These are phyloP conservation scores for Ciona savignyi DNA, from an alignment of 23 tunicate genomes.

Conservation along the genomic window DNA sequence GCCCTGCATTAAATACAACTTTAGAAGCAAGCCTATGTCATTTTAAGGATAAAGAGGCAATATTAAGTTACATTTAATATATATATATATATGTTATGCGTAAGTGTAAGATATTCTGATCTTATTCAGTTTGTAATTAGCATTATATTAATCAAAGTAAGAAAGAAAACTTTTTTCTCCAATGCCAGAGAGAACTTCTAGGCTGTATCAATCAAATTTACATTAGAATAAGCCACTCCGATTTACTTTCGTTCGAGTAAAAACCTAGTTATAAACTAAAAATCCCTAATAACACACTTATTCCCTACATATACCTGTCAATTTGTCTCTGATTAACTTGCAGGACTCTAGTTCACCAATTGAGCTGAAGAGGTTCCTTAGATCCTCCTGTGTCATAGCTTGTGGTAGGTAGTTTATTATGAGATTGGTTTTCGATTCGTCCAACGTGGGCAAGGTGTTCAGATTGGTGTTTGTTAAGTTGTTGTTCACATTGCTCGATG, in stretches of 20 bases:
- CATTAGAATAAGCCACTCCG: too few species aligned
- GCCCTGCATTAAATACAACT: constrained; percentile 22
- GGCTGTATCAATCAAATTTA: too few species aligned
- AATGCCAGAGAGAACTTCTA: background rate
- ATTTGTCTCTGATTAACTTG: constrained; percentile 81
- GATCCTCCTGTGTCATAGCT: constrained; percentile 90
- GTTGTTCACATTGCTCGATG: background rate
- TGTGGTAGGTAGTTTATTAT: constrained; percentile 94
- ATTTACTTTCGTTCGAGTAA: too few species aligned
- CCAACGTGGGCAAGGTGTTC: constrained; percentile 38
- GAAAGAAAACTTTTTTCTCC: too few species aligned
- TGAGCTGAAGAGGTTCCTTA: constrained; percentile 74
- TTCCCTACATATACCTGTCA: constrained; percentile 37
- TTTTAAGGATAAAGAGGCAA: too few species aligned
- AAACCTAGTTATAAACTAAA: too few species aligned
- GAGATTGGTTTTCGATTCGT: constrained; percentile 93
- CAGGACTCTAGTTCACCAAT: constrained; percentile 98
- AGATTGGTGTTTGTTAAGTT: constrained; percentile 31
- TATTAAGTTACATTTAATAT: too few species aligned
- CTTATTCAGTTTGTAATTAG: background rate
- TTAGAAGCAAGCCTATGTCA: background rate
- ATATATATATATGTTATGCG: too few species aligned
- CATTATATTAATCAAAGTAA: background rate
- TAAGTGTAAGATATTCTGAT: too few species aligned
- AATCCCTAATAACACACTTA: background rate